These are phyloP conservation scores for Cremastobaeus sp. DNA, from an alignment of 2,888 invertebrate genomes.

Conservation along the genomic window DNA sequence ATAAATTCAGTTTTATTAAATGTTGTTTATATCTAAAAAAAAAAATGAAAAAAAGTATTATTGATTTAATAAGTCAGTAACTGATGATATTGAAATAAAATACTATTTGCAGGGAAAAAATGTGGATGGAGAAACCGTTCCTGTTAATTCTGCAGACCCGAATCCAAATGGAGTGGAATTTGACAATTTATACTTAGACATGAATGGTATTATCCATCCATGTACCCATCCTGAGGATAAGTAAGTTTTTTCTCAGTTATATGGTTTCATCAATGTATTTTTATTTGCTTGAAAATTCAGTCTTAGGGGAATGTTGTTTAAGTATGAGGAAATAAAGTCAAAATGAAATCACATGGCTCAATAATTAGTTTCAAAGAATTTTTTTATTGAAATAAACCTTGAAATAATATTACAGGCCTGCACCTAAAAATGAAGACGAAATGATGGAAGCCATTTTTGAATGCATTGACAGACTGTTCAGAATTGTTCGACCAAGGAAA, in stretches of 20 bases:
- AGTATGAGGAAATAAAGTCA: no score
- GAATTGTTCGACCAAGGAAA: constrained; percentile 94
- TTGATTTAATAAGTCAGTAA: no score
- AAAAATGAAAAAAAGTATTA: no score
- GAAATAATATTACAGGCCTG: constrained; percentile 86
- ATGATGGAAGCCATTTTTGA: constrained; percentile 99
- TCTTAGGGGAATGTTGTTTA: no score
- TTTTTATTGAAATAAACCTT: no score
- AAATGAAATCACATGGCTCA: no score
- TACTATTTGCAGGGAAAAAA: constrained; percentile 82
- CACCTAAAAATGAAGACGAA: constrained; percentile 99
- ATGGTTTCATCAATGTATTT: background rate
- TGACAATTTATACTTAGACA: constrained; percentile 98
- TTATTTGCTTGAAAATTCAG: no score
- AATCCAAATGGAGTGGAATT: constrained; percentile 98
- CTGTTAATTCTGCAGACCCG: constrained; percentile 89
- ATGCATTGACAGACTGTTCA: constrained; percentile 96
- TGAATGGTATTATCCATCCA: constrained; percentile 99
- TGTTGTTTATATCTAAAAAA: no score
- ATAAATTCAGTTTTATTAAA: no score
- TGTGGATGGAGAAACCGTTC: constrained; percentile 87
- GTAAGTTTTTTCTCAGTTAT: constrained; percentile 68
- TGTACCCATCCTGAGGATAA: constrained; percentile 99
- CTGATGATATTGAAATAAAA: constrained; percentile 38
- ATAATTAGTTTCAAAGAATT: no score